A percentile compares a stretch with the other conserved stretches of the same genome.
Evolutionary conservation across 2,113 vertebrate genomes (phyloP).

Genomic region (Lasiurus cinereus): DNA sequence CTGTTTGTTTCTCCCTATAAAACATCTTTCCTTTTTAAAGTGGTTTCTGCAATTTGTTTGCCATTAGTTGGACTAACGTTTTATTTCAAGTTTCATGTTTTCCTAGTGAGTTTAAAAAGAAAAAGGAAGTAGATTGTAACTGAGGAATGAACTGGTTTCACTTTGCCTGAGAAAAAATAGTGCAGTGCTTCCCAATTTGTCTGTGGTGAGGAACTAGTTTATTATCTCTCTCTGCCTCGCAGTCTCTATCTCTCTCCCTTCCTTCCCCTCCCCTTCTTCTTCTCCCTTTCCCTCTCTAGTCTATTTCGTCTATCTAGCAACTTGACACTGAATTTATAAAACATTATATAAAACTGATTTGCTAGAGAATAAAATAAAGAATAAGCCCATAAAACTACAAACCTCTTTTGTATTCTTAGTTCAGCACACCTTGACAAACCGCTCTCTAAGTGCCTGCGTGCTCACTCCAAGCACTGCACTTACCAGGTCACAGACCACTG

Average conservation of each 20-base stretch:
- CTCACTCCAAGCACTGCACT: not conserved
- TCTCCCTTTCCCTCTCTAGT: not conserved
- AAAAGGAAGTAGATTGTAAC: not conserved
- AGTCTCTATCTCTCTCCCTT: not conserved
- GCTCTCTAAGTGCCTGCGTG: not conserved
- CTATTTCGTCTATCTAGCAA: not conserved
- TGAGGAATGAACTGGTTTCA: not conserved
- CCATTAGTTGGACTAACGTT: not conserved
- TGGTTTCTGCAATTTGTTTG: not conserved
- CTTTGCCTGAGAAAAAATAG: slow-evolving; percentile 28
- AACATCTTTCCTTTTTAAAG: not conserved
- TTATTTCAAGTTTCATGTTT: not conserved
- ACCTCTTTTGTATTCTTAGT: not conserved
- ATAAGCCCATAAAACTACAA: not conserved
- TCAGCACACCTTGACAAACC: not conserved
- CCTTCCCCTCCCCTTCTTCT: no score
- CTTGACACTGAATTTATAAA: not conserved
- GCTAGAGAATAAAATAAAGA: not conserved
- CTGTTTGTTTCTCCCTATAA: not conserved
- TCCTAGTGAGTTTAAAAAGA: not conserved
- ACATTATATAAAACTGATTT: not conserved
- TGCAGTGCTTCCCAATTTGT: not conserved
- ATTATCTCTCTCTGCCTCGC: not conserved
- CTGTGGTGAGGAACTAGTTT: not conserved
- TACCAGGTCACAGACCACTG: not conserved